phyloP scores from a whole-genome alignment of 2,888 invertebrate genomes.

The Cheilosia grossa region DNA sequence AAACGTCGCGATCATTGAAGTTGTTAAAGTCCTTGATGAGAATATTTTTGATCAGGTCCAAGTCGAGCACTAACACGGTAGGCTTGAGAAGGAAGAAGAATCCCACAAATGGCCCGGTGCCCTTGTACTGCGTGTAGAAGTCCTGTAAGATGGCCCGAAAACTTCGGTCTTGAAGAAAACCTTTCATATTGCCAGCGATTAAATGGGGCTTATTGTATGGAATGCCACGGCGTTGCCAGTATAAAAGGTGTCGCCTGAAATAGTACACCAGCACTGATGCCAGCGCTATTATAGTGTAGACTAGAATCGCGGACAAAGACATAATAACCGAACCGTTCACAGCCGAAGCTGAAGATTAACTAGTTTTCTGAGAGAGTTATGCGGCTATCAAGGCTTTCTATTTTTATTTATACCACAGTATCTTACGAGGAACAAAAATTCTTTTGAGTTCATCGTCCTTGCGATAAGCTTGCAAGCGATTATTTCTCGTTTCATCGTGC shows the following conservation, averaged over 20 bases:
- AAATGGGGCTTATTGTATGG: conserved; percentile 79
- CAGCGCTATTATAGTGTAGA: background rate
- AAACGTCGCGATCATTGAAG: conserved; percentile 80
- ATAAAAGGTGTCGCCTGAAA: conserved; percentile 67
- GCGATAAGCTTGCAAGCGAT: too few species aligned
- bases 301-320: background rate
- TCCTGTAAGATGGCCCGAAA: conserved; percentile 77
- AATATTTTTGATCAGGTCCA: conserved; percentile 79
- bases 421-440: too few species aligned
- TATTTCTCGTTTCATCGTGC: too few species aligned
- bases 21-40: conserved; percentile 79
- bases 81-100: conserved; percentile 79
- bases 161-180: conserved; percentile 75
- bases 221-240: conserved; percentile 77
- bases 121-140: conserved; percentile 78
- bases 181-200: conserved; percentile 77
- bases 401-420: too few species aligned
- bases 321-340: background rate
- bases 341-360: background rate
- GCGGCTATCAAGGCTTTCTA: too few species aligned
- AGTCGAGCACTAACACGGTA: conserved; percentile 78
- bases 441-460: too few species aligned
- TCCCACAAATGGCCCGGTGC: conserved; percentile 79
- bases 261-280: background rate
- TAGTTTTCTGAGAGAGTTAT: background rate